These are phyloP conservation scores for Florisuga fusca DNA, from an alignment of 2,797 vertebrate genomes.

Conservation along the genomic window DNA sequence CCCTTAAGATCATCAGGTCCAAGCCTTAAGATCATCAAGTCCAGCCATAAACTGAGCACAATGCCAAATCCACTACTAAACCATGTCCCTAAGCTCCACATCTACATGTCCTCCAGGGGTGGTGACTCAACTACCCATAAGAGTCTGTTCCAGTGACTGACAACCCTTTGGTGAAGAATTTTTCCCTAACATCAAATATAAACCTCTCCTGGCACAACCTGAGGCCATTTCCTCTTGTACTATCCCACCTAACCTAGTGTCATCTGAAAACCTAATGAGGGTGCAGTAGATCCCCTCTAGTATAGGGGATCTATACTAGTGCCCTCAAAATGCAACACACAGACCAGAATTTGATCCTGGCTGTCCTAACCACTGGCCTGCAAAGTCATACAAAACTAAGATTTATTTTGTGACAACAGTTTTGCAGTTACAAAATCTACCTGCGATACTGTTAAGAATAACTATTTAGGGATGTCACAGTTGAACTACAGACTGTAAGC, in stretches of 20 bases:
- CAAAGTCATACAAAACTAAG: background rate
- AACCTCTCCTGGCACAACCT: rapidly evolving
- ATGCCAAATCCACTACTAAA: background rate
- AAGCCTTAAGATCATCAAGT: background rate
- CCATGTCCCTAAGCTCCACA: background rate
- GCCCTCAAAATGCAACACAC: background rate
- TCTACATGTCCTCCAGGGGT: rapidly evolving
- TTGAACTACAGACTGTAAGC: background rate
- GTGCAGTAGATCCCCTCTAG: background rate
- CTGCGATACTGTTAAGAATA: background rate
- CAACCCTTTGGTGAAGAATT: rapidly evolving
- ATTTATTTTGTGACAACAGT: background rate
- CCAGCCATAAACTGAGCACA: background rate
- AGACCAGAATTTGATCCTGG: background rate
- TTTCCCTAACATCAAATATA: background rate
- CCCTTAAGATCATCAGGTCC: background rate
- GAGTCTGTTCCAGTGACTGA: background rate
- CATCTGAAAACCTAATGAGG: background rate
- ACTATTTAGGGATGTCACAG: background rate
- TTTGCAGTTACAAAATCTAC: background rate
- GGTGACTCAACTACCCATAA: background rate
- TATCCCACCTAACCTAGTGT: rapidly evolving
- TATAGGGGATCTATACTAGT: too few species aligned
- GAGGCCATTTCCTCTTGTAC: background rate
- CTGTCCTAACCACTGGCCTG: background rate